phyloP scores from a whole-genome alignment of 2,113 vertebrate genomes.

The Sinocyclocheilus anophthalmus region DNA sequence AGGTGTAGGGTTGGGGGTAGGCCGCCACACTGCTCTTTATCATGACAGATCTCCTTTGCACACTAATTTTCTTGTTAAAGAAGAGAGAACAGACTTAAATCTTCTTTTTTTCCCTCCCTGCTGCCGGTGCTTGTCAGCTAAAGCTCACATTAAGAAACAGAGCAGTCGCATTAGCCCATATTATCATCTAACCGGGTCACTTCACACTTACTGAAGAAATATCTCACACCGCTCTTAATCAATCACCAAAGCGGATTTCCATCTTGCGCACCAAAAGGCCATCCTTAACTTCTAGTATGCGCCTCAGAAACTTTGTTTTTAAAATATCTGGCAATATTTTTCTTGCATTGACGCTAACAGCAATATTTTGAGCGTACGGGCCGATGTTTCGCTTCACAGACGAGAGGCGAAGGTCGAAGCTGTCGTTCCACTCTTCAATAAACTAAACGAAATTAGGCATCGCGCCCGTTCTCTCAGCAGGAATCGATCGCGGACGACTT shows the following conservation, averaged over 20 bases:
- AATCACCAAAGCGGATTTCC: constrained; percentile 20
- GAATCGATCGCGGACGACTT: constrained; percentile 88
- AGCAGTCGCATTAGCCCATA: constrained; percentile 58
- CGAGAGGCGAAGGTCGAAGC: constrained; percentile 72
- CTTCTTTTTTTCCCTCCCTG: constrained; percentile 52
- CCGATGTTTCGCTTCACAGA: not conserved
- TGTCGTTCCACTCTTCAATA: constrained; percentile 87
- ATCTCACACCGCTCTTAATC: constrained; percentile 35
- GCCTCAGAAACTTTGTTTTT: not conserved
- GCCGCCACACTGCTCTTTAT: constrained; percentile 61
- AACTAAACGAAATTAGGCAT: constrained; percentile 91
- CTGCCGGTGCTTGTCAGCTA: constrained; percentile 60
- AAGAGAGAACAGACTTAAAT: constrained; percentile 63
- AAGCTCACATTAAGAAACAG: constrained; percentile 60
- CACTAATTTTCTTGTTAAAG: constrained; percentile 73
- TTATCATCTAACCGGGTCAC: constrained; percentile 61
- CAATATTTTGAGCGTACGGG: not conserved
- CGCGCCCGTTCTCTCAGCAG: constrained; percentile 84
- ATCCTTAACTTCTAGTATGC: not conserved
- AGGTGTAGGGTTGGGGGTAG: constrained; percentile 49
- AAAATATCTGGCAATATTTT: not conserved
- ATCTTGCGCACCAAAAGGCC: not conserved
- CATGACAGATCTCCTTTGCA: constrained; percentile 72
- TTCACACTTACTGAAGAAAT: constrained; percentile 47
- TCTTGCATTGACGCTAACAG: not conserved